Evolutionary conservation across 1,140 invertebrate species (phyloP).

Genomic region (Octopus sinensis): DNA sequence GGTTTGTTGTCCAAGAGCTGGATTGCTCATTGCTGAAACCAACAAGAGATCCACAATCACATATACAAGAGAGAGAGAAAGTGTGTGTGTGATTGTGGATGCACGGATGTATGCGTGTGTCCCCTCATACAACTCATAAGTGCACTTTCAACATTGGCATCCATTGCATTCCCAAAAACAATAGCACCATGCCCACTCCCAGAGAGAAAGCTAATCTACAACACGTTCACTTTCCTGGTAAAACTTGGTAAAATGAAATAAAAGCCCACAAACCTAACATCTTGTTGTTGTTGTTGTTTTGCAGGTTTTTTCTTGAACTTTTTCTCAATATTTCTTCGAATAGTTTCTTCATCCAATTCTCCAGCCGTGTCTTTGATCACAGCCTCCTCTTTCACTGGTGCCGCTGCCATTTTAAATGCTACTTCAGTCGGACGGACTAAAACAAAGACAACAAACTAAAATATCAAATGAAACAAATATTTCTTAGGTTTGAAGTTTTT

Average conservation of each 20-base stretch:
- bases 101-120: too few relatives aligned
- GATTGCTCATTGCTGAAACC: too few relatives aligned
- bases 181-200: too few relatives aligned
- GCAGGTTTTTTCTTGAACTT: constrained; percentile 30
- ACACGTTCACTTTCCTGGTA: background rate
- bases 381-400: constrained; percentile 16
- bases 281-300: constrained; percentile 15
- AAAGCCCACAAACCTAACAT: background rate
- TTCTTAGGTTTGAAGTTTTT: background rate
- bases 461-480: background rate
- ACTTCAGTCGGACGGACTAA: background rate
- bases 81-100: too few relatives aligned
- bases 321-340: constrained; percentile 38
- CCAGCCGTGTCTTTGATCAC: constrained; percentile 23
- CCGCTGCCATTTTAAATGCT: constrained; percentile 12
- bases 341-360: constrained; percentile 40
- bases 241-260: background rate
- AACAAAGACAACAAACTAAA: background rate
- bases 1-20: too few relatives aligned
- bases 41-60: too few relatives aligned
- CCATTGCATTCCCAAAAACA: too few relatives aligned
- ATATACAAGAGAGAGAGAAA: too few relatives aligned
- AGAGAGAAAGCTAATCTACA: too few relatives aligned
- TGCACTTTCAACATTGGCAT: too few relatives aligned
- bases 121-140: too few relatives aligned